Base-by-base conservation (phyloP, 2,113 vertebrate species). In the Cryptotis parvus region DNA sequence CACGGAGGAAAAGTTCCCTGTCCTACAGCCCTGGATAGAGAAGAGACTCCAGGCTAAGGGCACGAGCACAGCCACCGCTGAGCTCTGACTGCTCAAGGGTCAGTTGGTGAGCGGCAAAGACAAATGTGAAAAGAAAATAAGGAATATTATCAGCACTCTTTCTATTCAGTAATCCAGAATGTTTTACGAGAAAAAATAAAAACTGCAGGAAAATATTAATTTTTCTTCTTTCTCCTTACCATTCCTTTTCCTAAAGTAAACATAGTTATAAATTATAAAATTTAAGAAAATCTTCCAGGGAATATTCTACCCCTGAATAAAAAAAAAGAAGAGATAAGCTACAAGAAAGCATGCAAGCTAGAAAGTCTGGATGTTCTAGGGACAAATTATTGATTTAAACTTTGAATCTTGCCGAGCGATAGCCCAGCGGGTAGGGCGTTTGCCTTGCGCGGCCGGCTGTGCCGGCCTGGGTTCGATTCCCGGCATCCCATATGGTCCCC, bases 261-360 rank as follows among this genome's bases (percentile, higher is more conserved):
- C 82, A 69, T 76, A 92, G 52, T 83, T 89, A 31, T 89, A 91
- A 77, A 89, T 76, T 37, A 72, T 10, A 83, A 92, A 84, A 78
- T 24, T 1, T 52, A 87, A 89, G 22, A 77, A 82, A 87, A 87
- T 75, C 22, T 65, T 26, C 37, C 73, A 76, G 58, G 55, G 29
- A 49, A 49, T 2, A 49, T 75, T 24, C 66, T 4, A 61, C 39
- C 45, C 15, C 26, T 65, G 15, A 86, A 24, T 68, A 84, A 92
- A 27, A 69, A 49, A 49, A 14, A 49, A 49, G 7, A 89, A 76
- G 66, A 18, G 87, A 75, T 31, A 35, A 61, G 70, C 1, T 26
- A 29, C 20, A 84, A 78, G 18, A 41, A 90, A 82, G 4, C 8
- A 66, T 84, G 26, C 12, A 66, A 39, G 16, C 68, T 86, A 83